These are phyloP conservation scores for Salvator merianae DNA, from an alignment of 2,113 vertebrate species.

Conservation along the genomic window DNA sequence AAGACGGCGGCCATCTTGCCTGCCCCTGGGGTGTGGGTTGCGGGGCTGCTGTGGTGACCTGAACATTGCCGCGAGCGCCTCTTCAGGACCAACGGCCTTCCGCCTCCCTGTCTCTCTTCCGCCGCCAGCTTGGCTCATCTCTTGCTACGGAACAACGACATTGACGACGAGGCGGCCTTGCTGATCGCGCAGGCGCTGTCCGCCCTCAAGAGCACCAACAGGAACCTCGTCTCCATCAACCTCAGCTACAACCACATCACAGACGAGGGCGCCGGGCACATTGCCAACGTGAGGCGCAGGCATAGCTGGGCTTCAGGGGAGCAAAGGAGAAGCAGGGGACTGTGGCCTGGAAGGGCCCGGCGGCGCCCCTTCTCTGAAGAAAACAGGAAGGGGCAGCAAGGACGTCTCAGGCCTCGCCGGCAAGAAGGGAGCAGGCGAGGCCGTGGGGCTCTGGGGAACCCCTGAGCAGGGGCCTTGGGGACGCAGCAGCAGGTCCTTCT, in stretches of 20 bases:
- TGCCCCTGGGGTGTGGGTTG: too few species aligned
- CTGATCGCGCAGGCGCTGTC: constrained; percentile 81
- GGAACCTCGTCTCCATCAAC: constrained; percentile 77
- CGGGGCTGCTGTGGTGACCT: too few species aligned
- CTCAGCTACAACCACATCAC: constrained; percentile 86
- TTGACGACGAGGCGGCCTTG: constrained; percentile 73
- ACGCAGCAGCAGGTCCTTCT: neutral
- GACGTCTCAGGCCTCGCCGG: neutral
- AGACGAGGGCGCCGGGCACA: constrained; percentile 78
- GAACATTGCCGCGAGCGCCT: too few species aligned
- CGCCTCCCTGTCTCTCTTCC: too few species aligned
- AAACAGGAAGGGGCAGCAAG: neutral
- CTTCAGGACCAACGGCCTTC: too few species aligned
- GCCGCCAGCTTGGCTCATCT: constrained; percentile 82
- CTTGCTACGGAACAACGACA: constrained; percentile 80
- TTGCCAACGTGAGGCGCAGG: constrained; percentile 76
- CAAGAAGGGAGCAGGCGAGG: neutral
- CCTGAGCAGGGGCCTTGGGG: neutral
- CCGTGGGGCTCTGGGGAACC: too few species aligned
- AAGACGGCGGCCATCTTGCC: neutral
- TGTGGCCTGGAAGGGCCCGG: neutral
- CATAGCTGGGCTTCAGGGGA: too few species aligned
- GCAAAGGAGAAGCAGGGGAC: neutral
- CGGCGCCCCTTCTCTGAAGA: neutral
- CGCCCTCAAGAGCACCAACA: constrained; percentile 69